Base-by-base conservation (phyloP, 2,888 invertebrate genomes). In the Acrocyrtus sp. region DNA sequence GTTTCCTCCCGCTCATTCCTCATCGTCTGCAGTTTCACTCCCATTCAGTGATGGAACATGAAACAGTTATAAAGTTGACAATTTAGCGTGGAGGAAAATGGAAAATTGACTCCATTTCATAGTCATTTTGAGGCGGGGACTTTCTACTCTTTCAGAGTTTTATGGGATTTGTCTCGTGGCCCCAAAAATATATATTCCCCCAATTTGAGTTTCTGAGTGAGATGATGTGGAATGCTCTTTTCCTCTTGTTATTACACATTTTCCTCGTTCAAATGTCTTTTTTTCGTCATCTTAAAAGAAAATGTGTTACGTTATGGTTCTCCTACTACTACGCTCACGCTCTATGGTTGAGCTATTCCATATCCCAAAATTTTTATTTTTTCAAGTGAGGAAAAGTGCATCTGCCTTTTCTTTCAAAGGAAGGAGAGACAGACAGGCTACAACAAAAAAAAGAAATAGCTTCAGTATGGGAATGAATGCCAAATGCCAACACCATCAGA, bases 101-200 rank as follows among this genome's bases (percentile, higher is more conserved):
- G 69, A 54, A 70, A 70, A 70, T 70, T 70, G 62, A n/a, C 62
- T 57, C 69, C 62, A 70, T 70, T 70, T 70, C 69, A 62, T 70
- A 62, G 62, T 62, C 62, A 62, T 70, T 70, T 70, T 54, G 69
- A 70, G 69, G 56, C 62, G 62, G 69, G 62, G 69, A 62, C 62
- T 56, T 70, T 3, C 24, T n/a, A n/a, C 51, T 21, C n/a, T n/a
- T 39, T 39, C 26, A 45, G 45, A 26, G 45, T 43, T 41, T 56
- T 56, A 41, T 41, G 24, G 56, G n/a, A 24, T 56, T 19, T 60
- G 58, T 60, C 58, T 60, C 58, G 58, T 60, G 58, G 58, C 58
- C 39, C 43, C n/a, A n/a, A n/a, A n/a, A n/a, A n/a, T n/a, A n/a
- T n/a, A n/a, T n/a, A n/a, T n/a, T n/a, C n/a, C n/a, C n/a, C n/a